Evolutionary conservation across 1,140 invertebrate genomes (phyloP), one percentile per base, ranked within the genome.

Genomic region (Diabrotica undecimpunctata): DNA sequence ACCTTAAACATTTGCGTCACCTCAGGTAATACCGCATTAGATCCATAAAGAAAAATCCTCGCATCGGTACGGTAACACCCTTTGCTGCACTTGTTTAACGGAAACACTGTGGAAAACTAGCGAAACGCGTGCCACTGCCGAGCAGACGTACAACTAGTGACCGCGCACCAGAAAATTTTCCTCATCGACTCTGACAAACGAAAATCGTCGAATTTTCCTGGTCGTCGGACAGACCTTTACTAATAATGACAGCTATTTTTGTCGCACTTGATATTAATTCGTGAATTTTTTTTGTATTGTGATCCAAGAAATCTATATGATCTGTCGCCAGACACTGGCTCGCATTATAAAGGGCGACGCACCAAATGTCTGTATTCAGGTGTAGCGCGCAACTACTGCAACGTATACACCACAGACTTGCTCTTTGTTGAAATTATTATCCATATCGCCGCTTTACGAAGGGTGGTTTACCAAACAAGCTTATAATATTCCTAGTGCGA

Each of bases 81-180:
- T 60, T 41, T 53, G 51, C 61, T 58, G 36, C 60, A 62, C 60
- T 54, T 37, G 51, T 54, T 54, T 36, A 53, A 13, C 37, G 25
- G 50, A 65, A 65, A 62, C 71, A 72, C 70, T 67, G 69, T 66
- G 68, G 72, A 69, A 74, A 72, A 69, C 70, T 72, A 66, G 72
- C 67, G 68, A 70, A 72, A 62, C 64, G 70, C 72, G 68, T 66
- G 66, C 36, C 62, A 51, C 54, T 57, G 61, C 58, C 56, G 50
- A 41, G 10, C 41, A 51, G 7, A 25, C 13, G 35, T 41, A 7
- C 39, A 12, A 54, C 9, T 53, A 25, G 60, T 41, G 60, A 39
- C 50, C 12, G 60, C 60, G 60, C 60, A 62, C 25, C 60, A 25
- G 13, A 12, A 13, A 25, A 12, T n/a, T 11, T 54, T 13, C 12